phyloP scores from a whole-genome alignment of 2,797 vertebrate species.

The Threskiornis aethiopicus region DNA sequence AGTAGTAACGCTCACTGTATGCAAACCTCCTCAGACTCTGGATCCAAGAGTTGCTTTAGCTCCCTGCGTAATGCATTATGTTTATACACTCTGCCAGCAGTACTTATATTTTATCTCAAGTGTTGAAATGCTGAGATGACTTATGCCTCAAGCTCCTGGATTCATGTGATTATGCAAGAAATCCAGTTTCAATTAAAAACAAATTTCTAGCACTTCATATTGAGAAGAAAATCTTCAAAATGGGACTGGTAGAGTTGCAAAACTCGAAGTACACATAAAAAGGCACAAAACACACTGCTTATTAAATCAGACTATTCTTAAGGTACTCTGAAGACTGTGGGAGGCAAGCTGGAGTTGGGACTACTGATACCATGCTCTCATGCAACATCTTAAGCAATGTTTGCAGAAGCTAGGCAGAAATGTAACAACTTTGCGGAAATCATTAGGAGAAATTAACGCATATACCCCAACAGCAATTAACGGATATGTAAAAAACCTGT shows the following conservation, averaged over 20 bases:
- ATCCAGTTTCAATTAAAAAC: background rate
- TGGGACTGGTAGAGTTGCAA: background rate
- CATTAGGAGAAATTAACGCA: background rate
- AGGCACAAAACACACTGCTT: background rate
- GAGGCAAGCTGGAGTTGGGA: background rate
- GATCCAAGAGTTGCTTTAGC: background rate
- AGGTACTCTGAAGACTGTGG: background rate
- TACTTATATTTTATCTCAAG: background rate
- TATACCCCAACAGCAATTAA: background rate
- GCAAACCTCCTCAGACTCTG: background rate
- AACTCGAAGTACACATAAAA: background rate
- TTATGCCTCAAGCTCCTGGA: background rate
- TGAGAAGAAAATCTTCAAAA: background rate
- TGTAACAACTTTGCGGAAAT: background rate
- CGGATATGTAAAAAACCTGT: rapidly evolving
- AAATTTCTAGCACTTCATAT: background rate
- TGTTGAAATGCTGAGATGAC: background rate
- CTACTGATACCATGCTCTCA: background rate
- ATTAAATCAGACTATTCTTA: background rate
- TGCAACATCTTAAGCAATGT: background rate
- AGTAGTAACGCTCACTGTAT: background rate
- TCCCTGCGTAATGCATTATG: background rate
- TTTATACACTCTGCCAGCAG: background rate
- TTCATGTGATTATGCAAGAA: background rate
- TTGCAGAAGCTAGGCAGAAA: background rate